Evolutionary conservation across 2,888 invertebrate genomes (phyloP), one percentile per base, ranked within the genome.

Genomic region (Eudasyphora cyanicolor): DNA sequence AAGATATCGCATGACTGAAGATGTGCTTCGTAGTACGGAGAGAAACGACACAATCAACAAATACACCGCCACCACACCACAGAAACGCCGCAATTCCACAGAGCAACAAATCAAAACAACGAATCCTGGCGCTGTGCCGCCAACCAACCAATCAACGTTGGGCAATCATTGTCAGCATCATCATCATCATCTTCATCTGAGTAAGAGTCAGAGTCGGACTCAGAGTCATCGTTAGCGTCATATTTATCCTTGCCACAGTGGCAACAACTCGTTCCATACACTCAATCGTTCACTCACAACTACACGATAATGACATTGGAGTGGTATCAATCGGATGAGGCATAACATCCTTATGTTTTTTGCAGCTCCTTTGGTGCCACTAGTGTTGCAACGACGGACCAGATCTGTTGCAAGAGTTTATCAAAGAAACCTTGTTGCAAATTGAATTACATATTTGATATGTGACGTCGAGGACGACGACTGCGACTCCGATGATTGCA

Each of bases 391-490:
- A 12, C 27, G 14, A 27, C 24, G 14, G 19, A 27, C 57, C 27
- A 14, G 27, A 38, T 17, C 35, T 38, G 17, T 19, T 57, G 57
- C 14, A 3, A 27, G 24, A 45, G 54, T 81, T 78, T 71, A 70
- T 78, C 69, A 70, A 60, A 35, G 60, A 78, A 82, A 70, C 69
- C 77, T 69, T 79, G 76, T 79, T 64, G 82, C 49, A 76, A 82
- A 79, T 82, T 82, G 67, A 78, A 82, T 82, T 76, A 82, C 45
- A 38, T 29, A 42, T 78, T 81, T 70, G 74, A 75, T 82, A 69
- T 78, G 82, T 70, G 76, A 12, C 29, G 51, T 57, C 12, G 38
- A 38, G 38, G n/a, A n/a, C n/a, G n/a, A n/a, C n/a, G n/a, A n/a
- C n/a, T n/a, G n/a, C n/a, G n/a, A n/a, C n/a, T n/a, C n/a, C n/a